Evolutionary conservation across 1,140 invertebrate species (phyloP), one percentile per base, ranked within the genome.

Genomic region (Hermatobates lingyangjiaoensis): DNA sequence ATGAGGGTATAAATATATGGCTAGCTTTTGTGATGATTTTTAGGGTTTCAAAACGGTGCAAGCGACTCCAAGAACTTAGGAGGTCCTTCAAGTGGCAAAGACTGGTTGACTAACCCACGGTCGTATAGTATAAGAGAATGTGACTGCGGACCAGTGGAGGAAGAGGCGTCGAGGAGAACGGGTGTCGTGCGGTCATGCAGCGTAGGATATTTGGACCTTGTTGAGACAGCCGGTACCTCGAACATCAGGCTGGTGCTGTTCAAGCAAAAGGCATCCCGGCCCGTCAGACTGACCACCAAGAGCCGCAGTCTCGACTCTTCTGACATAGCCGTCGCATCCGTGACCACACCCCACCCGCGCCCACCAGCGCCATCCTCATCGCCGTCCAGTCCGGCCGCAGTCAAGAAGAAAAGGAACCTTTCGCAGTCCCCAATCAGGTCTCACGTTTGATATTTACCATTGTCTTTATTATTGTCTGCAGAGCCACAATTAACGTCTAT

Each of bases 231-330:
- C 26, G 50, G 54, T 27, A 18, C 50, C 12, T 25, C 45, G 5
- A 55, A 51, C 28, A 51, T 49, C 46, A 49, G 54, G 45, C 42
- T 55, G 15, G 54, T 55, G 4, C 47, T 56, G 18, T 50, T 59
- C 3, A 39, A 53, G n/a, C 40, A 68, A 18, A 61, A 65, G 30
- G 63, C 56, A 25, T 58, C 63, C 0, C 66, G 67, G 30, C 70
- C 71, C 23, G 70, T 78, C 0, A 75, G 75, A 54, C 63, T 87
- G 5, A 78, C 77, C 49, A 84, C 84, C 0, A 88, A 88, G 62
- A 87, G 83, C 0, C 79, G 78, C 56, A 86, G 83, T 61, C 66
- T 88, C 12, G 86, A 89, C 63, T 87, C 83, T 0, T 83, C 80
- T 57, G 84, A 87, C 58, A 57, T 59, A 51, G 39, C 53, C 3